Evolutionary conservation across 2,888 invertebrate species (phyloP).

Genomic region (Volucella zonaria): DNA sequence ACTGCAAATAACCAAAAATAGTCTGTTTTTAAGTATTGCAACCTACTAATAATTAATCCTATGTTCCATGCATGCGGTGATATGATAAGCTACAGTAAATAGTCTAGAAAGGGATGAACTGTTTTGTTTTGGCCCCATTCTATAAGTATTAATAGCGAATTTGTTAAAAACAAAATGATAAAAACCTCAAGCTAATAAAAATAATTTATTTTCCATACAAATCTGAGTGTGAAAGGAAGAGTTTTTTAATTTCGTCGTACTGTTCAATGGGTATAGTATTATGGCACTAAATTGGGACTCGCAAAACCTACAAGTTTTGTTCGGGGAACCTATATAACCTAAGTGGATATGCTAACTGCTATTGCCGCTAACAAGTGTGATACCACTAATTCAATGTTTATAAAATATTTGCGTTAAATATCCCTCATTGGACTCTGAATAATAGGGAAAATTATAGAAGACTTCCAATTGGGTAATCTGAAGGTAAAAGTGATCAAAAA

Average conservation of each 20-base stretch:
- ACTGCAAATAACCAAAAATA: slow-evolving; percentile 75
- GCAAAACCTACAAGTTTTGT: neutral
- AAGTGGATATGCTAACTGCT: no score
- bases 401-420: no score
- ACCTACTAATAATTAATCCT: slow-evolving; percentile 31
- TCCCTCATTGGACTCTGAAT: no score
- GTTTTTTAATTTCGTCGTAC: neutral
- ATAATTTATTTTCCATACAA: slow-evolving; percentile 69
- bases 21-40: slow-evolving; percentile 64
- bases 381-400: no score
- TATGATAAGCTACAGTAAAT: slow-evolving; percentile 37
- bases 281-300: no score
- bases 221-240: slow-evolving; percentile 43
- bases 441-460: no score
- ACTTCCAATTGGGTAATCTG: no score
- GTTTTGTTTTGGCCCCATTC: slow-evolving; percentile 14
- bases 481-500: no score
- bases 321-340: no score
- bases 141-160: slow-evolving; percentile 60
- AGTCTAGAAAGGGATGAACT: slow-evolving; percentile 29
- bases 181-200: slow-evolving; percentile 40
- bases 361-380: no score
- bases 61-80: slow-evolving; percentile 49
- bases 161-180: slow-evolving; percentile 38
- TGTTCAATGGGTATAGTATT: no score